Percentiles rank a stretch among this genome's conserved stretches.
These are phyloP conservation scores for Strigops habroptila DNA, from an alignment of 2,113 vertebrate species.

Conservation along the genomic window DNA sequence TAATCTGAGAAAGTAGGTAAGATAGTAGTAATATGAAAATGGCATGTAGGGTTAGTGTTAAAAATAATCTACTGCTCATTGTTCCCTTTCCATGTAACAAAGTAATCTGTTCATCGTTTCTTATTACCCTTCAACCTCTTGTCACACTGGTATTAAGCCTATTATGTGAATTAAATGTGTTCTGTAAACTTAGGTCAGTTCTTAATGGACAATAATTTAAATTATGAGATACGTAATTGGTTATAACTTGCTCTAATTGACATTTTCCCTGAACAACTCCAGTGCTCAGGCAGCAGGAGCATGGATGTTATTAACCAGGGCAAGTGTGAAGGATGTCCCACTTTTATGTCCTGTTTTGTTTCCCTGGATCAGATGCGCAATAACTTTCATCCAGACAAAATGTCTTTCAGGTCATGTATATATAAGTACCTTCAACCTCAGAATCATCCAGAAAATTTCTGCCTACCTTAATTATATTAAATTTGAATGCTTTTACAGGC, in stretches of 20 bases:
- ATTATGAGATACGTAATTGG: neutral
- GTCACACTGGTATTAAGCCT: neutral
- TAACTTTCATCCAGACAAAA: neutral
- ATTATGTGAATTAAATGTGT: neutral
- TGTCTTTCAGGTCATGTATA: neutral
- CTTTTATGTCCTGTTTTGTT: neutral
- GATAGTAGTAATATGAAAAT: neutral
- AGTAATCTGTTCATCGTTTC: neutral
- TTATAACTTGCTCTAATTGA: constrained; percentile 51
- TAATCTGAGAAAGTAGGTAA: neutral
- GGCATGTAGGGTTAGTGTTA: neutral
- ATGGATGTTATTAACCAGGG: constrained; percentile 17
- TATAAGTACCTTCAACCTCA: neutral
- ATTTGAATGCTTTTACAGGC: neutral
- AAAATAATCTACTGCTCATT: neutral
- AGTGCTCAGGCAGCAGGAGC: neutral
- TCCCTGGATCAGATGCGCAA: neutral
- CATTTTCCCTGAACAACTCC: constrained; percentile 42
- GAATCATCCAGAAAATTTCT: neutral
- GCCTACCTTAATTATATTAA: neutral
- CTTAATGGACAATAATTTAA: constrained; percentile 54
- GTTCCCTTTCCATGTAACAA: neutral
- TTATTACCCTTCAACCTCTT: neutral
- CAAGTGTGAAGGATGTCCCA: constrained; percentile 34
- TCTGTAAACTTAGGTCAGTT: constrained; percentile 34